Base-by-base conservation (phyloP, 2,888 invertebrate species). In the Drosophila kambysellisi region DNA sequence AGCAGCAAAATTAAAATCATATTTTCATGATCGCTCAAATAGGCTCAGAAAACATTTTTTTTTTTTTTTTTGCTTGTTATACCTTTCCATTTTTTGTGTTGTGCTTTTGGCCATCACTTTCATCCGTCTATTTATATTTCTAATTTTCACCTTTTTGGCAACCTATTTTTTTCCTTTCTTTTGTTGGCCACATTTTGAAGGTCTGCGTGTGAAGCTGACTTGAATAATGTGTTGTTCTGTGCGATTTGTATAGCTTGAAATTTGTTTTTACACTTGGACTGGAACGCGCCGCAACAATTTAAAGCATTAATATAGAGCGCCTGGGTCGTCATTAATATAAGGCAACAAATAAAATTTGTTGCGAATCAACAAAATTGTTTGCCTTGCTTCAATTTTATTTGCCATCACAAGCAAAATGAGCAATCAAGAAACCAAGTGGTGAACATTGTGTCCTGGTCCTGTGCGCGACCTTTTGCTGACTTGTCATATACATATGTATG, bases 11-110 rank as follows among this genome's bases (percentile, higher is more conserved):
- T 88, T 89, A 83, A 89, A 88, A 85, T 88, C 88, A 88, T 86
- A 83, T 88, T 88, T 86, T 79, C 75, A 80, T 89, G 83, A 89
- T 88, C 81, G 81, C 81, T 25, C 20, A 85, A 84, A 87, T 88
- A 81, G 89, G 86, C 88, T 61, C 73, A 82, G 76, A 70, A 54
- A 67, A 70, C 69, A 64, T 62, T 30, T 54, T 30, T n/a, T n/a
- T 48, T 30, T 48, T 50, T 48, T 50, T 63, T 39, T n/a, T 60
- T 54, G n/a, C 56, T 73, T 25, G 25, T 39, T 69, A 30, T 29
- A 30, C 20, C 33, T 25, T 57, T 62, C 51, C 46, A 43, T 46
- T 20, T 50, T 65, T 35, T 59, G 17, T 59, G 50, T 15, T 35
- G 30, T 46, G 25, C 33, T 51, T 68, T 41, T 54, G 43, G 35